Evolutionary conservation across 2,888 invertebrate genomes (phyloP).

Genomic region (Rotaria socialis): DNA sequence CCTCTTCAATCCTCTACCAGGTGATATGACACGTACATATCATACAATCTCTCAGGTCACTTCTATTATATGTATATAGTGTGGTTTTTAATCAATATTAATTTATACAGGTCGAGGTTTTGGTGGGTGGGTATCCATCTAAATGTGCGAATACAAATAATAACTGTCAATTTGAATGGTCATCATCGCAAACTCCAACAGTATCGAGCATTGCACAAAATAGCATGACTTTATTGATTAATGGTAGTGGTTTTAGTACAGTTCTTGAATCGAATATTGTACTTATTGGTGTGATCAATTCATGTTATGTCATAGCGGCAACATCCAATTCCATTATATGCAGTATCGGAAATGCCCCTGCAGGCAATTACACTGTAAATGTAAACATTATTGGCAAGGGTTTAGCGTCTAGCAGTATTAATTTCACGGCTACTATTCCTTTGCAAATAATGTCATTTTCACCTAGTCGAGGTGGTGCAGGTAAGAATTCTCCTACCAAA

Average conservation of each 20-base stretch:
- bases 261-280: background rate
- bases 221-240: background rate
- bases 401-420: background rate
- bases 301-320: background rate
- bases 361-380: background rate
- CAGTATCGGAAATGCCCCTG: slow-evolving; percentile 12
- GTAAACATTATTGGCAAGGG: slow-evolving; percentile 38
- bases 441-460: background rate
- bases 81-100: background rate
- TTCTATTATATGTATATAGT: too few species aligned
- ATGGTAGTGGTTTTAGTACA: slow-evolving; percentile 39
- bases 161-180: background rate
- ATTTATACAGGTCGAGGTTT: background rate
- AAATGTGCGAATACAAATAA: background rate
- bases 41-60: background rate
- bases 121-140: background rate
- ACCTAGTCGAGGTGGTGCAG: background rate
- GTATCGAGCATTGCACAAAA: background rate
- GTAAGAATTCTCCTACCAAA: background rate
- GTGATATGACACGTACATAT: slow-evolving; percentile 35
- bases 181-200: background rate
- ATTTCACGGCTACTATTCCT: background rate
- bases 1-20: slow-evolving; percentile 34
- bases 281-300: background rate
- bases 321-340: slow-evolving; percentile 29